Conservation (phyloP, 2,113 vertebrate genomes). For the Sphyrna mokarran region DNA sequence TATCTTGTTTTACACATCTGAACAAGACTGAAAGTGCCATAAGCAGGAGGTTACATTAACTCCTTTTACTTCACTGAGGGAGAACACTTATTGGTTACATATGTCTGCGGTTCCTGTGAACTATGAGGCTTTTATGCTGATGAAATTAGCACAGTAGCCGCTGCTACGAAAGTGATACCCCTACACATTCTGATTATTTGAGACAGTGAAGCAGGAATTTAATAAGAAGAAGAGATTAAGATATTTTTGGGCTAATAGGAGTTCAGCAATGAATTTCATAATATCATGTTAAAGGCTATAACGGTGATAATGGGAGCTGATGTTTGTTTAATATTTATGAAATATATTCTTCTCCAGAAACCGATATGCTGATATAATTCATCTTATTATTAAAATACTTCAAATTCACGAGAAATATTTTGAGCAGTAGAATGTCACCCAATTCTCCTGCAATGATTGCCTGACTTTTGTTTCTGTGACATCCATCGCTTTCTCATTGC, state of each 20-base stretch:
- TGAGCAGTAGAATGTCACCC: neutral
- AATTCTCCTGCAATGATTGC: neutral
- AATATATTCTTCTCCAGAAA: neutral
- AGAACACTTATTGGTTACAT: neutral
- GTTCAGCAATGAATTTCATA: constrained; percentile 29
- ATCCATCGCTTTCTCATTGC: neutral
- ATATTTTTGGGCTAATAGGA: neutral
- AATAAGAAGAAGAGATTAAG: constrained; percentile 20
- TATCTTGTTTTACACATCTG: neutral
- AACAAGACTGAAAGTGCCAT: neutral
- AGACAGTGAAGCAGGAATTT: constrained; percentile 29
- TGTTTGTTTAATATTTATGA: constrained; percentile 36
- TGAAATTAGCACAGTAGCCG: constrained; percentile 10
- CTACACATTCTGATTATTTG: constrained; percentile 30
- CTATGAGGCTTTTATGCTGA: neutral
- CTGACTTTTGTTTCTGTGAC: neutral
- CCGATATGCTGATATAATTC: neutral
- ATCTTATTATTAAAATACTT: constrained; percentile 27
- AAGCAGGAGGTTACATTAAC: neutral
- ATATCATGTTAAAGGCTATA: neutral
- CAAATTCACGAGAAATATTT: neutral
- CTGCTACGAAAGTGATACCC: neutral
- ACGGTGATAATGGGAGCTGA: constrained; percentile 9
- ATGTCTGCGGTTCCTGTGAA: neutral
- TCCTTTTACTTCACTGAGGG: neutral